phyloP scores from a whole-genome alignment of 1,140 invertebrate genomes.

The Theocolax elegans region DNA sequence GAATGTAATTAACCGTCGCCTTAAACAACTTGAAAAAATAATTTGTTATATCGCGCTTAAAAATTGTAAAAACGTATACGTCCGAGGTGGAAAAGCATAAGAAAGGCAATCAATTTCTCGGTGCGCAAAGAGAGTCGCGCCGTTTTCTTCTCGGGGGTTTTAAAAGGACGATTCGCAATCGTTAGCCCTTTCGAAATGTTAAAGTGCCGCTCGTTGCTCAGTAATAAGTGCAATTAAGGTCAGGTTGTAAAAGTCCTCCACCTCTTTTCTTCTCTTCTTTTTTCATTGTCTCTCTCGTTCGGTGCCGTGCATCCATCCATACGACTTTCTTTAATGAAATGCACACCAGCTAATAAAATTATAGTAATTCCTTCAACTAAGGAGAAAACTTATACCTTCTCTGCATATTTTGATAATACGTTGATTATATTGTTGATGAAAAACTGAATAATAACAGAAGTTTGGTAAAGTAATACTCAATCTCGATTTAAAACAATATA shows the following conservation, averaged over 20 bases:
- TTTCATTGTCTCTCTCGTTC: constrained; percentile 35
- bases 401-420: no score
- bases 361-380: constrained; percentile 17
- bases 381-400: not conserved
- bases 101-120: constrained; percentile 33
- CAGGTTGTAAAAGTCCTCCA: constrained; percentile 49
- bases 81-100: constrained; percentile 19
- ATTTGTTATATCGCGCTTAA: no score
- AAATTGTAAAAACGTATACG: no score
- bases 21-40: no score
- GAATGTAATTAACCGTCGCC: no score
- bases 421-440: no score
- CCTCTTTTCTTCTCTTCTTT: constrained; percentile 17
- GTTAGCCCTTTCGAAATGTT: constrained; percentile 48
- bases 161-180: constrained; percentile 33
- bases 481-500: no score
- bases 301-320: not conserved
- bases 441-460: no score
- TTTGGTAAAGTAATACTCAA: no score
- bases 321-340: constrained; percentile 49
- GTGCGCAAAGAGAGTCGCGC: not conserved
- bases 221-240: constrained; percentile 57
- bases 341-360: constrained; percentile 29
- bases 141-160: constrained; percentile 10
- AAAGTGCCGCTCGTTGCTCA: constrained; percentile 47